Percentiles rank a stretch among this genome's conserved stretches.
Conservation (phyloP, 1,140 invertebrate species). For the Parapsyche elsis region DNA sequence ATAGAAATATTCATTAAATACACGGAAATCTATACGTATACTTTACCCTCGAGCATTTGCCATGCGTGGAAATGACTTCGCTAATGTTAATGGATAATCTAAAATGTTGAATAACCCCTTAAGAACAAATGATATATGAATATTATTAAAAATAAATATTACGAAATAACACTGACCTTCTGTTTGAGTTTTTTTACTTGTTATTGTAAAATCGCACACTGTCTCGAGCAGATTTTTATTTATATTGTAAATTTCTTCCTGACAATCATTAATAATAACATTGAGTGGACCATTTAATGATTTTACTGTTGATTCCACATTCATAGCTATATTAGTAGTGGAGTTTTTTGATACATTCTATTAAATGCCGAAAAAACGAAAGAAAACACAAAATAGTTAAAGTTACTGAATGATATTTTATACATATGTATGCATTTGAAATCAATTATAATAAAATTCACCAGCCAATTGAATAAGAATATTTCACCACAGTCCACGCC, state of each 20-base stretch:
- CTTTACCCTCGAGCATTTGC: too few relatives aligned
- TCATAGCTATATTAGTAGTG: conserved; percentile 54
- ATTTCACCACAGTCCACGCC: conserved; percentile 73
- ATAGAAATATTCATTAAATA: too few relatives aligned
- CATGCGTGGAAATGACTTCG: too few relatives aligned
- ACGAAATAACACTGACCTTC: background rate
- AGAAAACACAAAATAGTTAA: conserved; percentile 56
- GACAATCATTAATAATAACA: conserved; percentile 66
- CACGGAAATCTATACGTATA: too few relatives aligned
- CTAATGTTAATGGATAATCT: too few relatives aligned
- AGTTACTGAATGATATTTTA: conserved; percentile 23
- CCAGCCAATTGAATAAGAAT: conserved; percentile 75
- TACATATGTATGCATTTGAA: too few relatives aligned
- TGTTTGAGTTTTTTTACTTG: background rate
- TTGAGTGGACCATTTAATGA: conserved; percentile 58
- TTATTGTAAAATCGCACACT: background rate
- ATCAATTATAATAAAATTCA: conserved; percentile 58
- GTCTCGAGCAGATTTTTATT: conserved; percentile 67
- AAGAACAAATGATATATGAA: too few relatives aligned
- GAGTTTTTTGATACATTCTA: conserved; percentile 61
- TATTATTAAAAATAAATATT: too few relatives aligned
- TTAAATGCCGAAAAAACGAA: too few relatives aligned
- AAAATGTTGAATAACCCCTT: too few relatives aligned
- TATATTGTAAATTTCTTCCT: conserved; percentile 66
- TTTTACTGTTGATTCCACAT: conserved; percentile 55